Percentiles rank a stretch among this genome's conserved stretches.
These are phyloP conservation scores for Julus scanicus DNA, from an alignment of 2,888 invertebrate genomes.

Conservation along the genomic window DNA sequence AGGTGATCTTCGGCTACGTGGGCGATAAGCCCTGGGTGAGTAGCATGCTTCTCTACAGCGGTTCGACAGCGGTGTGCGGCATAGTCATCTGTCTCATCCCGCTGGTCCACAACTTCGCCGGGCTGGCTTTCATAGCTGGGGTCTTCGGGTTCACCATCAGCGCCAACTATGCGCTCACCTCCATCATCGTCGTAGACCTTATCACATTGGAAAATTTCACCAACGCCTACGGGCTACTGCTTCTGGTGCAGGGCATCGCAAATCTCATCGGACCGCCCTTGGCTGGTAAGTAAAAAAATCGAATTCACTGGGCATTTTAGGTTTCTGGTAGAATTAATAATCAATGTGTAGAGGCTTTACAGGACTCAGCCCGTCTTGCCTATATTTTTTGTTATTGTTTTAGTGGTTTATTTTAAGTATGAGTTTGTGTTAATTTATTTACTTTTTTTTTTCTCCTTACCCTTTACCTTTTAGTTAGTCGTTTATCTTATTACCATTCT, in stretches of 20 bases:
- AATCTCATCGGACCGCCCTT: slow-evolving; percentile 90
- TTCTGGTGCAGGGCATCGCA: slow-evolving; percentile 89
- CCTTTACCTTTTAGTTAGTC: no score
- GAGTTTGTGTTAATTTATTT: no score
- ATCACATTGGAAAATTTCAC: slow-evolving; percentile 91
- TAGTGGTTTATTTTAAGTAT: no score
- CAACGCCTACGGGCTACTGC: slow-evolving; percentile 87
- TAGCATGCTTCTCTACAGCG: slow-evolving; percentile 83
- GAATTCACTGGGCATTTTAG: no score
- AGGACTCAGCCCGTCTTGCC: no score
- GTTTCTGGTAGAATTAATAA: no score
- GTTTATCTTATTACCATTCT: no score
- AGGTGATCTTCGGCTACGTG: slow-evolving; percentile 86
- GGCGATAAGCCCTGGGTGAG: slow-evolving; percentile 88
- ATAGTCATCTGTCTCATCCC: slow-evolving; percentile 75
- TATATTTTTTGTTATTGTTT: no score
- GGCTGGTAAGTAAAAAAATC: slow-evolving; percentile 83
- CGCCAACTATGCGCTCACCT: slow-evolving; percentile 90
- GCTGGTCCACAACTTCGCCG: slow-evolving; percentile 70
- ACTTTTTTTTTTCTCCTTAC: no score
- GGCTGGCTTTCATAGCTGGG: slow-evolving; percentile 74
- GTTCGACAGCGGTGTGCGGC: slow-evolving; percentile 75
- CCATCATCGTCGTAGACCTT: slow-evolving; percentile 88
- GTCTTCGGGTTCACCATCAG: slow-evolving; percentile 90
- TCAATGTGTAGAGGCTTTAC: no score